A percentile compares a stretch with the other conserved stretches of the same genome.
Evolutionary conservation across 1,140 invertebrate genomes (phyloP).

Genomic region (Pseudobourletiella spinata): DNA sequence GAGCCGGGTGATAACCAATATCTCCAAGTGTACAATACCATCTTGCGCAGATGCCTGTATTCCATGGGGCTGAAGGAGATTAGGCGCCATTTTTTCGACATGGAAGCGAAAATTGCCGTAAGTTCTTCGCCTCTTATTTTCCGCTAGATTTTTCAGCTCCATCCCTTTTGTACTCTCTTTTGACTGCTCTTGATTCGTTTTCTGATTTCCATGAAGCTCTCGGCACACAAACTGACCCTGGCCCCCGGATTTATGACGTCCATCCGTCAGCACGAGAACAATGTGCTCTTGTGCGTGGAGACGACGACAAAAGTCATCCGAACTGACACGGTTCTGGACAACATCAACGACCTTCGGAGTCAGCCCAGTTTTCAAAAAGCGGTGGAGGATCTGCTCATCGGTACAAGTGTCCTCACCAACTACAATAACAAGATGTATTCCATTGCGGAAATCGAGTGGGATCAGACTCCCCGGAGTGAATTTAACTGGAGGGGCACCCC

Average conservation of each 20-base stretch:
- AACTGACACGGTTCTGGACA: slow-evolving; percentile 48
- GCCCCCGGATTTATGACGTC: slow-evolving; percentile 56
- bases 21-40: slow-evolving; percentile 61
- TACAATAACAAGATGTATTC: slow-evolving; percentile 69
- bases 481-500: slow-evolving; percentile 54
- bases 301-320: slow-evolving; percentile 66
- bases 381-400: slow-evolving; percentile 42
- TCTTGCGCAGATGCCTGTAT: slow-evolving; percentile 59
- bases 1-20: slow-evolving; percentile 15
- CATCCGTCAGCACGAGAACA: slow-evolving; percentile 64
- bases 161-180: too few species aligned
- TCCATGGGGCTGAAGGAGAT: slow-evolving; percentile 44
- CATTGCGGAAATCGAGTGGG: slow-evolving; percentile 74
- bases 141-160: too few species aligned
- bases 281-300: slow-evolving; percentile 62
- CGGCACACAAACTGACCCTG: too few species aligned
- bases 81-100: slow-evolving; percentile 46
- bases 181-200: too few species aligned
- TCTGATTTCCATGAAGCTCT: too few species aligned
- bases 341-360: slow-evolving; percentile 36
- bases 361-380: not conserved
- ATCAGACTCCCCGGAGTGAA: slow-evolving; percentile 53
- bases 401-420: slow-evolving; percentile 45
- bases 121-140: too few species aligned
- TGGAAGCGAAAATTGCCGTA: not conserved